Base-by-base conservation (phyloP, 2,888 invertebrate species). In the Drosophila emarginata region DNA sequence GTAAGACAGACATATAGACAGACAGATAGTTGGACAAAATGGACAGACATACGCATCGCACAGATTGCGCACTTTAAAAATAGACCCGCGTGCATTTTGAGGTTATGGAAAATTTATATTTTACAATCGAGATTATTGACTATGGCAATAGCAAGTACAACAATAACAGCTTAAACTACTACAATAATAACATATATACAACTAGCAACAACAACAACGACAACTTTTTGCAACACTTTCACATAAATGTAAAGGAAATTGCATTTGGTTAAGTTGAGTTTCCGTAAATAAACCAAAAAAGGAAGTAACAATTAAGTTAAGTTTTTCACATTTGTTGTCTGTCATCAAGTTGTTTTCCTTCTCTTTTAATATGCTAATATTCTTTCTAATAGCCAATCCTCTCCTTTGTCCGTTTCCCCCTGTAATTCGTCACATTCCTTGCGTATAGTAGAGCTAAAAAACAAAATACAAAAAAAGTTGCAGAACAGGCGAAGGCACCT, bases 401-500 rank as follows among this genome's bases (percentile, higher is more conserved):
- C 21, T 11, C 32, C 9, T 4, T 28, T 11, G 9, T 14, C 18
- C 14, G 53, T 54, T 60, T 65, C 72, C 32, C 32, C 12, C 18
- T 36, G 18, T 36, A 54, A 79, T 72, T 72, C 73, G 71, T 71
- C 79, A 68, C 82, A 87, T 85, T 76, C 80, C 76, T 76, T 79
- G 84, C 78, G 83, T 87, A 87, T 81, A 87, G 52, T 57, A 65
- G 32, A 58, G 61, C 56, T 61, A 54, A 58, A 65, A 58, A 36
- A 21, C 54, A 51, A 52, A 63, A 64, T 45, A 23, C 2, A 23
- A 23, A 23, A 70, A 77, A 80, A 87, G 72, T 78, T 78, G 80
- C 77, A 76, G 74, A 85, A 87, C 82, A 67, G 80, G 86, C 80
- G 78, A 76, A 75, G 74, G 81, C 82, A 81, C 87, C 85, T 85